phyloP scores from a whole-genome alignment of 2,888 invertebrate genomes.

The Zaprionus obscuricornis region DNA sequence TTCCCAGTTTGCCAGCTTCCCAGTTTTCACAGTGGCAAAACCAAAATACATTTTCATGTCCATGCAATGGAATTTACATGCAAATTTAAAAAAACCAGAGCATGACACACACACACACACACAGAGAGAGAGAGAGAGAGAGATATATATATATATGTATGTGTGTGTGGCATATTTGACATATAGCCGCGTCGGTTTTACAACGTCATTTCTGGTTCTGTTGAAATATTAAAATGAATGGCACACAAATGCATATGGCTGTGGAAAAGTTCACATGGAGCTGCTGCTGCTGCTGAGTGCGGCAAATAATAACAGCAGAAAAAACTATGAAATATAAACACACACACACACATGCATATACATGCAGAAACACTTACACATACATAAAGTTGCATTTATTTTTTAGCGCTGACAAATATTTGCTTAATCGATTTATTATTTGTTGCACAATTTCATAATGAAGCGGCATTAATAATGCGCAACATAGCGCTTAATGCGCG shows the following conservation, averaged over 20 bases:
- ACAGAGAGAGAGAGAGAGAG: not conserved
- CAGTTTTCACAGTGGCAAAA: slow-evolving; percentile 42
- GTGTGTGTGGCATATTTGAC: slow-evolving; percentile 66
- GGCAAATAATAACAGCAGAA: slow-evolving; percentile 3
- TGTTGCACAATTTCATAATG: slow-evolving; percentile 74
- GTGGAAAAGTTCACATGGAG: slow-evolving; percentile 17
- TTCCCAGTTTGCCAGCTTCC: no score
- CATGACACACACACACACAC: slow-evolving; percentile 9
- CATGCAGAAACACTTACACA: slow-evolving; percentile 48
- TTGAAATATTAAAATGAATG: slow-evolving; percentile 76
- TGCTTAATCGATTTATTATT: slow-evolving; percentile 78
- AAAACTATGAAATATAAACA: slow-evolving; percentile 7
- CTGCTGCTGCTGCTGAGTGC: not conserved
- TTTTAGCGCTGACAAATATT: slow-evolving; percentile 73
- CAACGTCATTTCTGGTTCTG: slow-evolving; percentile 78
- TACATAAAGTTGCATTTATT: no score
- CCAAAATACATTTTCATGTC: slow-evolving; percentile 70
- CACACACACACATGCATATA: not conserved
- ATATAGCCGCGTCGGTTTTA: slow-evolving; percentile 78
- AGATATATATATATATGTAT: slow-evolving; percentile 18
- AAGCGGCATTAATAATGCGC: slow-evolving; percentile 69
- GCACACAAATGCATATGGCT: slow-evolving; percentile 62
- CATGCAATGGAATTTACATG: slow-evolving; percentile 74
- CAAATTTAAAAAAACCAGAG: slow-evolving; percentile 68
- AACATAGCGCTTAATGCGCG: slow-evolving; percentile 27